Percentiles rank a stretch among this genome's conserved stretches.
phyloP scores from a whole-genome alignment of 2,113 vertebrate species.

The Corydoras maculifer region DNA sequence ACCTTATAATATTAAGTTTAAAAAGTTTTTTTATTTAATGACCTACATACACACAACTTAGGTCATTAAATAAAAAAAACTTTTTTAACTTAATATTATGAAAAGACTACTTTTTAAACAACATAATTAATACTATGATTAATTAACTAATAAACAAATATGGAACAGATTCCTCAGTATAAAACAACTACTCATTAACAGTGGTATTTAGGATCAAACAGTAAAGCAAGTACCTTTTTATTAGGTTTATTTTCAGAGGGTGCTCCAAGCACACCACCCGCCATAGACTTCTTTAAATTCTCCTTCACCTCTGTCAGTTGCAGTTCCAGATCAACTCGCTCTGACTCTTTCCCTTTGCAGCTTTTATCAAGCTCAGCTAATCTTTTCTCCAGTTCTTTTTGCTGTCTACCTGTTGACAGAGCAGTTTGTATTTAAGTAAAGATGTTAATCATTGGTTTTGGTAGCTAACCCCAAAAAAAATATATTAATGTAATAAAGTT shows the following conservation, averaged over 20 bases:
- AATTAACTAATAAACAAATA: too few species aligned
- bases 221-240: constrained; percentile 47
- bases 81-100: too few species aligned
- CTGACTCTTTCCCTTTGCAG: constrained; percentile 80
- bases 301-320: constrained; percentile 86
- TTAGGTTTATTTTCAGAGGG: constrained; percentile 64
- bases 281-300: constrained; percentile 85
- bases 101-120: too few species aligned
- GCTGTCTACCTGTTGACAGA: constrained; percentile 57
- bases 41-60: too few species aligned
- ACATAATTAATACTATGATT: too few species aligned
- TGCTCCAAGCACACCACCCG: constrained; percentile 76
- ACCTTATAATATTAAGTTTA: too few species aligned
- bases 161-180: too few species aligned
- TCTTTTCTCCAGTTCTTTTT: constrained; percentile 70
- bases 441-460: background rate
- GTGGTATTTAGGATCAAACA: background rate
- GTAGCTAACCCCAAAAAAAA: constrained; percentile 14
- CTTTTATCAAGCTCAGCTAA: constrained; percentile 73
- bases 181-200: background rate
- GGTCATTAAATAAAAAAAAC: too few species aligned
- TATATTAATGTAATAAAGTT: too few species aligned
- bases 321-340: constrained; percentile 85
- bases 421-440: background rate
- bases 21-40: too few species aligned